Conservation (phyloP, 2,113 vertebrate species). For the Syngnathus typhle region DNA sequence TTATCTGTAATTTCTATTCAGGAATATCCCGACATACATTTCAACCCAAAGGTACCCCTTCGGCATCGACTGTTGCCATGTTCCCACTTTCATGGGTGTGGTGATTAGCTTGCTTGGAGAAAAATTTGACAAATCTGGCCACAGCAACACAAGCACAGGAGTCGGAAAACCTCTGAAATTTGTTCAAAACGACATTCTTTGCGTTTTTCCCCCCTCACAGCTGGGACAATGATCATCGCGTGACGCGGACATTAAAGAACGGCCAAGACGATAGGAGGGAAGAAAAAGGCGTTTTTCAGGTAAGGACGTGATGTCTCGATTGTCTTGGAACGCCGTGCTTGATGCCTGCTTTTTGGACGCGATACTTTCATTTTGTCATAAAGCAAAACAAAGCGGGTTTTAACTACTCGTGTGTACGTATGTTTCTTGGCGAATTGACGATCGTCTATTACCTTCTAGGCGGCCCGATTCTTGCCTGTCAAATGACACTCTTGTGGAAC, state of each 20-base stretch:
- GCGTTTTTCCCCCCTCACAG: conserved; percentile 21
- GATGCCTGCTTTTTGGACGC: conserved; percentile 41
- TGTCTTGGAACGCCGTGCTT: background rate
- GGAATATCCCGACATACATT: background rate
- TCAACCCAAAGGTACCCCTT: conserved; percentile 42
- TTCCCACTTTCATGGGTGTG: conserved; percentile 80
- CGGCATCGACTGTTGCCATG: conserved; percentile 69
- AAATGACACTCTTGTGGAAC: conserved; percentile 17
- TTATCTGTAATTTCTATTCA: background rate
- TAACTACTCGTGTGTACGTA: background rate
- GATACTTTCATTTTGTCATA: background rate
- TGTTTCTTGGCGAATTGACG: background rate
- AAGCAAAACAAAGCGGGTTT: background rate
- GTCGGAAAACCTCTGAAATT: conserved; percentile 44
- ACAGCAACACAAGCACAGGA: conserved; percentile 27
- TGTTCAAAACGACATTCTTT: conserved; percentile 19
- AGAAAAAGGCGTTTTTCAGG: conserved; percentile 60
- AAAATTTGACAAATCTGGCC: conserved; percentile 55
- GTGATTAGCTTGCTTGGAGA: conserved; percentile 69
- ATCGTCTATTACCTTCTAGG: conserved; percentile 15
- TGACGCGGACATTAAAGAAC: conserved; percentile 32
- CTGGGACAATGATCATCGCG: conserved; percentile 53
- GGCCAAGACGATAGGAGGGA: conserved; percentile 18
- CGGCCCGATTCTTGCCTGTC: conserved; percentile 50
- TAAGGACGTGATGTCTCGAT: conserved; percentile 43